Base-by-base conservation (phyloP, 2,888 invertebrate genomes). In the Trachelus troglodyta region DNA sequence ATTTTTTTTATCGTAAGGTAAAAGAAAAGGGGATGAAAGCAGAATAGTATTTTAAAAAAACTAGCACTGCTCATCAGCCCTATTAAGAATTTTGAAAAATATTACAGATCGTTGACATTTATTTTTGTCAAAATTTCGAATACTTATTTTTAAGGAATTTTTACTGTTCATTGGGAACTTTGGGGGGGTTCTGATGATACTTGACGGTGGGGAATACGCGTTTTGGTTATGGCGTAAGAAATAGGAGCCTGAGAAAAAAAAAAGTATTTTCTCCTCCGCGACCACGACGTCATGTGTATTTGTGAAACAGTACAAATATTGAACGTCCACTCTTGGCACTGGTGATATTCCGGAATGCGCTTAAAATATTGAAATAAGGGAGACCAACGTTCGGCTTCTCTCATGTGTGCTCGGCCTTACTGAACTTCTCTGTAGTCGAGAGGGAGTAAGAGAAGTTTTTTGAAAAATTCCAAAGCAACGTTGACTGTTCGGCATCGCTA, bases 341-440 rank as follows among this genome's bases (percentile, higher is more conserved):
- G 83, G 83, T 83, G 86, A 87, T 88, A 86, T 81, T 83, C 81
- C 79, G 84, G 85, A 86, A 87, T 87, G 84, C 85, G 84, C 82
- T 88, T 87, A 85, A 87, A 88, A 88, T 88, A 86, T 88, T 87
- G 84, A 86, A 85, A 87, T 85, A 86, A 86, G 87, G 82, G 83
- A 82, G 81, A 81, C 79, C 82, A 82, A 81, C 80, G 78, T 79
- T 31, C 71, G 33, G 71, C 71, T 31, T 34, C 15, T 31, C 31
- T 15, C 71, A 34, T 33, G 71, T 34, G 71, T 34, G 33, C 23
- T 71, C 71, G 71, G 71, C 30, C 9, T 56, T 23, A 56, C 56
- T 56, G 56, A 56, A 56, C 56, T 56, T 56, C 56, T 9, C 56
- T 56, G 56, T 9, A 2, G 23, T 56, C 23, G 56, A 56, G 23